A percentile compares a stretch with the other conserved stretches of the same genome.
Conservation (phyloP, 2,888 invertebrate genomes). For the Orthosia gracilis region DNA sequence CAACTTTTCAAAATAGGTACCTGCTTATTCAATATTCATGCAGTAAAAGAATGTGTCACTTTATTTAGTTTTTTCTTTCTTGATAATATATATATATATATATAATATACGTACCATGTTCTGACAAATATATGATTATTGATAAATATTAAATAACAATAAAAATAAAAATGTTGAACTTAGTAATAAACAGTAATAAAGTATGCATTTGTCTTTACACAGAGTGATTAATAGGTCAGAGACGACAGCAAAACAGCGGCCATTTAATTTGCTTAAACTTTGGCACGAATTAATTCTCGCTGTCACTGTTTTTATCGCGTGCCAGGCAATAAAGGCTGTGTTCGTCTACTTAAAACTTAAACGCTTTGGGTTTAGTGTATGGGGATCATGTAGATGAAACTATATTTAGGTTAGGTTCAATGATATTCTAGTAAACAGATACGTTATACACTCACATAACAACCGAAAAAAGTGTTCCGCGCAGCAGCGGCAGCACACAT, state of each 20-base stretch:
- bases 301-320: conserved; percentile 61
- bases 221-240: conserved; percentile 57
- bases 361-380: conserved; percentile 1
- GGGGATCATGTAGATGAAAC: conserved; percentile 2
- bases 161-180: background rate
- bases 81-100: too few relatives aligned
- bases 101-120: too few relatives aligned
- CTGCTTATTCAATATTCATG: too few relatives aligned
- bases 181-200: conserved; percentile 39
- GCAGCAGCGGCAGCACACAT: too few relatives aligned
- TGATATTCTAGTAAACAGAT: too few relatives aligned
- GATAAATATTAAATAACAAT: too few relatives aligned
- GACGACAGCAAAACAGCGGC: conserved; percentile 43
- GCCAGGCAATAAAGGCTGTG: conserved; percentile 38
- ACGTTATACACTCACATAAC: too few relatives aligned
- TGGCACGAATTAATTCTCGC: conserved; percentile 60
- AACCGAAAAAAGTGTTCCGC: too few relatives aligned
- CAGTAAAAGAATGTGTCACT: too few relatives aligned
- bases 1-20: background rate
- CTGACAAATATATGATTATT: too few relatives aligned
- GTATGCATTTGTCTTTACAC: conserved; percentile 55
- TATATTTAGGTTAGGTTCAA: conserved; percentile 3
- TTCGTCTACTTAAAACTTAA: conserved; percentile 38
- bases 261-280: conserved; percentile 67
- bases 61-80: too few relatives aligned